phyloP scores from a whole-genome alignment of 2,113 vertebrate species.

The Spermophilus dauricus region DNA sequence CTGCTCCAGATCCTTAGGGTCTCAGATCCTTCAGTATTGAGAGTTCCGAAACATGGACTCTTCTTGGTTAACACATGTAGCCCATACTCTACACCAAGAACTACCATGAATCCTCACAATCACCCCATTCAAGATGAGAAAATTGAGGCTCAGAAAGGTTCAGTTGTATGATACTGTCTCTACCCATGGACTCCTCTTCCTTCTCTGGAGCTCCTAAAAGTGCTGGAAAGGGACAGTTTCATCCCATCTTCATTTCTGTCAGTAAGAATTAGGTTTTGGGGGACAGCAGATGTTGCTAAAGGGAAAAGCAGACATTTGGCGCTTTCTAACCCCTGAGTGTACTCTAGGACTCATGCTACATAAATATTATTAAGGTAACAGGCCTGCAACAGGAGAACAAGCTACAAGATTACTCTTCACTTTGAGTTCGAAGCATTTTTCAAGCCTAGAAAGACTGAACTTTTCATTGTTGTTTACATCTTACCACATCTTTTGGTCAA shows the following conservation, averaged over 20 bases:
- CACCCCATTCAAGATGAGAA: not conserved
- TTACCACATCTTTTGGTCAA: conserved; percentile 18
- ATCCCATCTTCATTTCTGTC: not conserved
- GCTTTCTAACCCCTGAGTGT: not conserved
- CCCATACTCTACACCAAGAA: not conserved
- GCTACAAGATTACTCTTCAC: not conserved
- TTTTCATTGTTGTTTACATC: conserved; percentile 5
- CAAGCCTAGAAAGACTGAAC: not conserved
- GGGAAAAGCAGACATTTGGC: not conserved
- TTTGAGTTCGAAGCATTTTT: conserved; percentile 27
- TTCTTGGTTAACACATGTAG: not conserved
- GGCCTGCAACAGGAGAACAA: not conserved
- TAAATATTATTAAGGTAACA: not conserved
- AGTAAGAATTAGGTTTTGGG: not conserved
- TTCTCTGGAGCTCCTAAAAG: not conserved
- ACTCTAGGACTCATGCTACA: not conserved
- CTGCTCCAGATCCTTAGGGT: not conserved
- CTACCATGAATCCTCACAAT: not conserved
- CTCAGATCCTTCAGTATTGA: not conserved
- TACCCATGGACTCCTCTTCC: not conserved
- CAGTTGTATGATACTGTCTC: not conserved
- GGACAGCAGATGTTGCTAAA: not conserved
- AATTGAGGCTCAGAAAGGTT: not conserved
- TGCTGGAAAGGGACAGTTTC: not conserved
- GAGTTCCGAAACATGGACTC: not conserved